These are phyloP conservation scores for Bradypus variegatus DNA, from an alignment of 2,797 vertebrate genomes.

Conservation along the genomic window DNA sequence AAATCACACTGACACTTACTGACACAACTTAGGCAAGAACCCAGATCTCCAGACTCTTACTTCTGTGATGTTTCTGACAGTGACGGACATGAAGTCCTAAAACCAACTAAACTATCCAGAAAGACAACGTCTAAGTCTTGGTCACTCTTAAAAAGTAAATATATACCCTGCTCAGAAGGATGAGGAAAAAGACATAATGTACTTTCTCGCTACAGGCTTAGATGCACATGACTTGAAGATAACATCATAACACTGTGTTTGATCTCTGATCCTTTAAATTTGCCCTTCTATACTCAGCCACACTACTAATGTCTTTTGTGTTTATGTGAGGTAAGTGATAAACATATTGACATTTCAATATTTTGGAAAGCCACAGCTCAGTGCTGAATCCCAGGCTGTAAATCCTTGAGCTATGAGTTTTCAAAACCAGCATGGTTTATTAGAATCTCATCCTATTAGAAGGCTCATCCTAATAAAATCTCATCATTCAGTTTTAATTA, in stretches of 20 bases:
- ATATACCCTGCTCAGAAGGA: constrained; percentile 2
- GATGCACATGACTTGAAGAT: background rate
- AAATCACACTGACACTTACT: background rate
- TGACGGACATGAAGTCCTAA: background rate
- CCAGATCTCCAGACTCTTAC: background rate
- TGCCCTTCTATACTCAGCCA: background rate
- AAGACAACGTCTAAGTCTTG: constrained; percentile 43
- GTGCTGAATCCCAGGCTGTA: background rate
- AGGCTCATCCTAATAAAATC: constrained; percentile 31
- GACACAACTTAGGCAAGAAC: constrained; percentile 6
- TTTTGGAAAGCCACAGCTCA: constrained; percentile 31
- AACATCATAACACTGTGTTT: background rate
- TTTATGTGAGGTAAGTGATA: constrained; percentile 23
- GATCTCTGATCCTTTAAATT: constrained; percentile 27
- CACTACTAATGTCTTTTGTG: constrained; percentile 6
- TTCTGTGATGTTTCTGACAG: constrained; percentile 2
- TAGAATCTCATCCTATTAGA: background rate
- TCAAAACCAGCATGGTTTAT: constrained; percentile 28
- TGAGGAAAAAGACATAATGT: background rate
- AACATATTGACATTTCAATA: constrained; percentile 42
- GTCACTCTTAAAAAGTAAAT: constrained; percentile 49
- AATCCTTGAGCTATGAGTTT: constrained; percentile 43
- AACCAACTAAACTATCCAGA: constrained; percentile 44
- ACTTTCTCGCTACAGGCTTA: constrained; percentile 42
- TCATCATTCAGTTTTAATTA: constrained; percentile 54